Base-by-base conservation (phyloP, 2,113 vertebrate genomes). In the Dasypus novemcinctus region DNA sequence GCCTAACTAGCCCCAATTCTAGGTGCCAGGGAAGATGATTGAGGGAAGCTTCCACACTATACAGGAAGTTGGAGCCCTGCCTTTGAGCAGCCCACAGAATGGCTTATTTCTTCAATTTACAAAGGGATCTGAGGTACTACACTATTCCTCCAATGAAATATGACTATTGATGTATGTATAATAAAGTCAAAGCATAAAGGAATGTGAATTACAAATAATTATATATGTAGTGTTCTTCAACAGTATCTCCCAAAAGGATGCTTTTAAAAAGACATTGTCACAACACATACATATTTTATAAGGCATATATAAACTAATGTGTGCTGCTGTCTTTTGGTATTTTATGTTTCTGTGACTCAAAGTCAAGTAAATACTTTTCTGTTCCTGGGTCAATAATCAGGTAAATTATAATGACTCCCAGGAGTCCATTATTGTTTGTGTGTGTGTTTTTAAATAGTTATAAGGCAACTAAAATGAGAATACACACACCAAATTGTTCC, bases 291-390 rank as follows among this genome's bases (percentile, higher is more conserved):
- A 71, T 17, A 36, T 33, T 92, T 90, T 36, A 49, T 41, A 72
- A 92, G 91, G 29, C 38, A 21, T 57, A 63, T 63, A 13, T 71
- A 83, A 87, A 54, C 6, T 43, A 46, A 13, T 80, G 1, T 69
- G 8, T 38, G 3, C 7, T 4, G 82, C 12, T 79, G 1, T 36
- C 10, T 36, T 68, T 93, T 29, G 2, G 0, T 21, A 91, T 74
- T 91, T 92, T 92, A 54, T n/a, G 52, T 36, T 63, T 21, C 14
- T 75, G 88, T 96, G 61, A 21, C 61, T 96, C 76, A 97, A 96
- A 97, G 95, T 95, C 87, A 91, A 97, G 63, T 95, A 97, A 91
- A 96, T 96, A 64, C 80, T 97, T 97, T 95, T 97, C 96, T 72
- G 80, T 94, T 97, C 93, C 95, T 59, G 27, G 14, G 18, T 96